Conservation (phyloP, 2,113 vertebrate species). For the Glaucidium brasilianum region DNA sequence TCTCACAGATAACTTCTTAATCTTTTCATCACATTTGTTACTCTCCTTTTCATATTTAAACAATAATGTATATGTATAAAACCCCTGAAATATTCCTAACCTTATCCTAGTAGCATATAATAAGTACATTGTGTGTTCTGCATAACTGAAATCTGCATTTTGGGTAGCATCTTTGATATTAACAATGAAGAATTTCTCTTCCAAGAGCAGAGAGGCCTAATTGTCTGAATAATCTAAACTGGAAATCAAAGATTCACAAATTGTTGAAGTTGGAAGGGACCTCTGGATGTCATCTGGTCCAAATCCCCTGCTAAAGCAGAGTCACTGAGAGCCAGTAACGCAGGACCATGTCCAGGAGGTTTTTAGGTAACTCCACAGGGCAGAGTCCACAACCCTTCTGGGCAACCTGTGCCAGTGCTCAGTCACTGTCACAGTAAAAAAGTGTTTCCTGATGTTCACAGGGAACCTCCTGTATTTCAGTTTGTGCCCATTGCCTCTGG, state of each 20-base stretch:
- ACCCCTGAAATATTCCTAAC: neutral
- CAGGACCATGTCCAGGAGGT: neutral
- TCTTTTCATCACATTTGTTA: neutral
- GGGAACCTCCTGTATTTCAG: neutral
- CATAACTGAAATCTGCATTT: neutral
- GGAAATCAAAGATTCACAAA: neutral
- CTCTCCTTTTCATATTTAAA: neutral
- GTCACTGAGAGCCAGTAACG: neutral
- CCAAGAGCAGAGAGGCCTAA: neutral
- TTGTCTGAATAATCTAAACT: neutral
- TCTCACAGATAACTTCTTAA: neutral
- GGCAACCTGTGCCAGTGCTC: neutral
- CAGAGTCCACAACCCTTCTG: neutral
- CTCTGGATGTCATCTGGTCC: neutral
- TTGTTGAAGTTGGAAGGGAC: neutral
- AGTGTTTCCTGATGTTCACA: neutral
- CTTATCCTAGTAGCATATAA: neutral
- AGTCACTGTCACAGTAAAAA: neutral
- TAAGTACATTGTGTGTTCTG: neutral
- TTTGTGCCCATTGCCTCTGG: neutral
- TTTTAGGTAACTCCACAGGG: neutral
- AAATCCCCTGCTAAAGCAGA: accelerated
- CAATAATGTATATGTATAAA: neutral
- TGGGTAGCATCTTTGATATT: neutral
- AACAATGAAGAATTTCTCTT: neutral